A percentile compares a stretch with the other conserved stretches of the same genome.
phyloP scores from a whole-genome alignment of 2,797 vertebrate species.

The Xenentodon cancila region DNA sequence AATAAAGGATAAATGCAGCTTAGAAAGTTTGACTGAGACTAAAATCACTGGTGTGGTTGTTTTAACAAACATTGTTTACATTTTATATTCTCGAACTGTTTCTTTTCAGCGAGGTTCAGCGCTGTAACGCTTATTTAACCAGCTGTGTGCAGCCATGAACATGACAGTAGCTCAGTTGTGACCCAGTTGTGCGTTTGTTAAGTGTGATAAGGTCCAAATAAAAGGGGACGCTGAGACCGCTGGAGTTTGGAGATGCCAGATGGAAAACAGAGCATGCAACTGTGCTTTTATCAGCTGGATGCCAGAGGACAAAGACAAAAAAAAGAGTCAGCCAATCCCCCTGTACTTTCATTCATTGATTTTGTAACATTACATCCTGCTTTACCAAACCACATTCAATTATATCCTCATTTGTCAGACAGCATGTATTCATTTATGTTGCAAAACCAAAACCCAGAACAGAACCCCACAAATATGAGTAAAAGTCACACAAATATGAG shows the following conservation, averaged over 20 bases:
- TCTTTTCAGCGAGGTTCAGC: too few species aligned
- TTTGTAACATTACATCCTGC: neutral
- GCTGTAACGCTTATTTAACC: too few species aligned
- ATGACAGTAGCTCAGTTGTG: constrained; percentile 6
- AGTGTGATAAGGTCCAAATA: constrained; percentile 10
- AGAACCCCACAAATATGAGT: neutral
- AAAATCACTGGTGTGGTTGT: too few species aligned
- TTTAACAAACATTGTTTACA: too few species aligned
- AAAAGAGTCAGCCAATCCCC: too few species aligned
- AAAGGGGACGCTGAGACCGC: constrained; percentile 17
- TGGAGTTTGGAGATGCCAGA: constrained; percentile 28
- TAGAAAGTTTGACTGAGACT: too few species aligned
- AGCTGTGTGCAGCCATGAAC: too few species aligned
- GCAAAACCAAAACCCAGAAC: neutral
- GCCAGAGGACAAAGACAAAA: constrained; percentile 7
- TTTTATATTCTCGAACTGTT: too few species aligned
- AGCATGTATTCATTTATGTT: neutral
- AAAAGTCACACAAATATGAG: too few species aligned
- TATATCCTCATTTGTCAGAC: neutral
- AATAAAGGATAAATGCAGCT: too few species aligned
- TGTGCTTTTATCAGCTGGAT: constrained; percentile 24
- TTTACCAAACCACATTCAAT: neutral
- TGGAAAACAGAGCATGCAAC: constrained; percentile 26
- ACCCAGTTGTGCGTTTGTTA: constrained; percentile 34
- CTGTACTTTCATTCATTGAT: neutral